Percentiles rank a stretch among this genome's conserved stretches.
Conservation (phyloP, 2,797 vertebrate species). For the Phyllotis vaccarum region DNA sequence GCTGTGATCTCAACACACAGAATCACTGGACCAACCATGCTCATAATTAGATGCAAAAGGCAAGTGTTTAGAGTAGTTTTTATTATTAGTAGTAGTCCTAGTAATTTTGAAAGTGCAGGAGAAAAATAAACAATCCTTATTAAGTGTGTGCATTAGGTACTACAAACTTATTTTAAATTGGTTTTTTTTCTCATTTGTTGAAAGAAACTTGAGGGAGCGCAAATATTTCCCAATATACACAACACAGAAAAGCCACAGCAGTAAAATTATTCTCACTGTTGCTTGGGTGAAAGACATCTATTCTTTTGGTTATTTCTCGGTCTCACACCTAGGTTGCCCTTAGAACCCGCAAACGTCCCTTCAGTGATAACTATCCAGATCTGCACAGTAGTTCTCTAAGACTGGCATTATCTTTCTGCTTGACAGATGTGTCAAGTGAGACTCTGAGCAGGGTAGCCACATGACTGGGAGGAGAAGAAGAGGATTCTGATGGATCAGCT, state of each 20-base stretch:
- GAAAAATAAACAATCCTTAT: constrained; percentile 53
- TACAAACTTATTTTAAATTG: background rate
- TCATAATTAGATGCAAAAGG: constrained; percentile 76
- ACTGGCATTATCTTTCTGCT: background rate
- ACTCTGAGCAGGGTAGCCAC: background rate
- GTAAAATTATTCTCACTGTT: background rate
- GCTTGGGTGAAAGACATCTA: background rate
- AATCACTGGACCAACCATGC: constrained; percentile 71
- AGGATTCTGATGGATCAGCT: background rate
- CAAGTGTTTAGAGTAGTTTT: constrained; percentile 51
- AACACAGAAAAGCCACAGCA: background rate
- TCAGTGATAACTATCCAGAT: background rate
- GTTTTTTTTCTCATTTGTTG: background rate
- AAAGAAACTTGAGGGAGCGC: background rate
- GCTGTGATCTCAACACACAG: constrained; percentile 72
- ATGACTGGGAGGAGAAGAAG: background rate
- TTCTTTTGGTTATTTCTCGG: background rate
- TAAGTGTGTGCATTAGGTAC: constrained; percentile 12
- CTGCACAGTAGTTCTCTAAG: background rate
- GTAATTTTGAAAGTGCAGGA: constrained; percentile 54
- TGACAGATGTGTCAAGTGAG: background rate
- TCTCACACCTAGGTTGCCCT: background rate
- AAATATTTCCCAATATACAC: background rate
- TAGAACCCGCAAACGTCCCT: background rate
- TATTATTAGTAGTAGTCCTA: background rate